A percentile compares a stretch with the other conserved stretches of the same genome.
These are phyloP conservation scores for Enteromius paludinosus DNA, from an alignment of 2,797 vertebrate species.

Conservation along the genomic window DNA sequence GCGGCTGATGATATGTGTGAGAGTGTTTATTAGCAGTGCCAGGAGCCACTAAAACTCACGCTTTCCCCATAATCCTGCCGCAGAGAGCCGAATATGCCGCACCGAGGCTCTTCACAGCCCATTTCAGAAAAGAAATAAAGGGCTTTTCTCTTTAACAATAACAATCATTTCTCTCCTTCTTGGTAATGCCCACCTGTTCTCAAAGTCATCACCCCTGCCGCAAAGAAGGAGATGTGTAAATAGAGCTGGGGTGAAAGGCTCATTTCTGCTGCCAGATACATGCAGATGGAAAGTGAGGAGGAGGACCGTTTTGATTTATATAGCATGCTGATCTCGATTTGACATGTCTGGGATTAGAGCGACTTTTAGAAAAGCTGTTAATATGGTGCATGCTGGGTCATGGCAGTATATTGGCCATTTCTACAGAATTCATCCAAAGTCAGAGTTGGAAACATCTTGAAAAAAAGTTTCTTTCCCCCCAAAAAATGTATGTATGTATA, in stretches of 20 bases:
- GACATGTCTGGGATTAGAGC: constrained; percentile 31
- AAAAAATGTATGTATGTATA: neutral
- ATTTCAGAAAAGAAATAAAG: constrained; percentile 47
- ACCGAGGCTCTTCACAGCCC: constrained; percentile 36
- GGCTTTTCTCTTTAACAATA: constrained; percentile 59
- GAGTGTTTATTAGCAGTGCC: constrained; percentile 55
- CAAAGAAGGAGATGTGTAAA: constrained; percentile 22
- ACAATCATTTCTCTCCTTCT: constrained; percentile 42
- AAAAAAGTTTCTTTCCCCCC: neutral
- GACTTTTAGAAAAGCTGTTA: constrained; percentile 35
- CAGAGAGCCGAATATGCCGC: constrained; percentile 2
- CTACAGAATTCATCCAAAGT: neutral
- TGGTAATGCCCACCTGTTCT: constrained; percentile 57
- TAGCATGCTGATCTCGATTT: constrained; percentile 27
- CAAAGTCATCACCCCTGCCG: constrained; percentile 46
- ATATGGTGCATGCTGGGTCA: constrained; percentile 23
- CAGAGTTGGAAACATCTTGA: neutral
- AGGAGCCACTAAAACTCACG: constrained; percentile 54
- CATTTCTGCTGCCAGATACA: constrained; percentile 26
- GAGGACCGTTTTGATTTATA: constrained; percentile 36
- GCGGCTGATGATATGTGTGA: constrained; percentile 56
- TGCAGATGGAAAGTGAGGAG: constrained; percentile 26
- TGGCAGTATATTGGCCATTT: neutral
- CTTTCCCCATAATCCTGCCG: constrained; percentile 47
- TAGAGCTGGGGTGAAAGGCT: constrained; percentile 10